phyloP scores from a whole-genome alignment of 2,113 vertebrate genomes.

The Apus apus region DNA sequence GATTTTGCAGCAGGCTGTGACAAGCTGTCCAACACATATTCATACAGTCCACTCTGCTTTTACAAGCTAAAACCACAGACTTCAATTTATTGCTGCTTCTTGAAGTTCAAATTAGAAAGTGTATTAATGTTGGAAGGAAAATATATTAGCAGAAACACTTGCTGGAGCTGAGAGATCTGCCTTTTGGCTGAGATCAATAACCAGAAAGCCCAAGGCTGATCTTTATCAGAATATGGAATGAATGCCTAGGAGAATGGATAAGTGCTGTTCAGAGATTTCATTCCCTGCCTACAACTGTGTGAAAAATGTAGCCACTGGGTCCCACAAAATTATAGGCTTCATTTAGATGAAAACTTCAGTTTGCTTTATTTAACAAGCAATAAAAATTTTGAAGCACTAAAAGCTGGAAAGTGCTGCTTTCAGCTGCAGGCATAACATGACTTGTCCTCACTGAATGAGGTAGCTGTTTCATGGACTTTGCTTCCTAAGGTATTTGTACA shows the following conservation, averaged over 20 bases:
- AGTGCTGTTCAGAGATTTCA: constrained; percentile 43
- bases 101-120: constrained; percentile 48
- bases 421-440: not conserved
- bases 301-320: constrained; percentile 38
- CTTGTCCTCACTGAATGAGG: not conserved
- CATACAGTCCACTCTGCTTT: not conserved
- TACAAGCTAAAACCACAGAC: constrained; percentile 27
- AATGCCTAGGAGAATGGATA: constrained; percentile 31
- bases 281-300: not conserved
- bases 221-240: constrained; percentile 41
- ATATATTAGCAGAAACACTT: constrained; percentile 50
- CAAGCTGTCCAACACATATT: constrained; percentile 39
- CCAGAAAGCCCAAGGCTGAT: constrained; percentile 46
- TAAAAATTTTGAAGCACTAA: constrained; percentile 16
- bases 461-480: not conserved
- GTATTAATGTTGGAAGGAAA: constrained; percentile 42
- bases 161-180: constrained; percentile 3
- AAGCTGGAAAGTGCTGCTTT: not conserved
- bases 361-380: constrained; percentile 48
- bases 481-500: not conserved
- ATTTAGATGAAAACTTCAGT: constrained; percentile 33
- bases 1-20: constrained; percentile 52
- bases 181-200: constrained; percentile 52
- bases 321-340: constrained; percentile 31
- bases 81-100: constrained; percentile 55